Evolutionary conservation across 2,113 vertebrate species (phyloP).

Genomic region (Vidua chalybeata): DNA sequence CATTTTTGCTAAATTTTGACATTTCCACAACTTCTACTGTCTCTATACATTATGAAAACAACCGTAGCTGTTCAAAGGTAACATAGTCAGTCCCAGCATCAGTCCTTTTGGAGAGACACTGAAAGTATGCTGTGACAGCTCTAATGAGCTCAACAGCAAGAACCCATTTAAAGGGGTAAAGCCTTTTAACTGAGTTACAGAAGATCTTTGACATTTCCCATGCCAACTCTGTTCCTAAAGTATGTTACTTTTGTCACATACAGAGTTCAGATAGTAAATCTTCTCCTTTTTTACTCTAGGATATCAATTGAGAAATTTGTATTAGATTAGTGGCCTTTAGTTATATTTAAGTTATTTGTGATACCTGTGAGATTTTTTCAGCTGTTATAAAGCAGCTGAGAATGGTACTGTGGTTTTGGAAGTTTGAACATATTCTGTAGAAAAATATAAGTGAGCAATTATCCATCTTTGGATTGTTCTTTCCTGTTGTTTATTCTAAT

Average conservation of each 20-base stretch:
- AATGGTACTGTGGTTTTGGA: not conserved
- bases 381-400: not conserved
- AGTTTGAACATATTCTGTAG: not conserved
- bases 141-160: not conserved
- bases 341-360: conserved; percentile 11
- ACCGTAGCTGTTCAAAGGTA: not conserved
- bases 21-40: not conserved
- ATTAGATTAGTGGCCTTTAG: not conserved
- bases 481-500: not conserved
- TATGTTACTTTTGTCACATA: not conserved
- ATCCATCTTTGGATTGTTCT: not conserved
- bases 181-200: not conserved
- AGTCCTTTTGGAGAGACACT: not conserved
- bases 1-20: not conserved
- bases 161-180: not conserved
- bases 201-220: not conserved
- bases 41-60: not conserved
- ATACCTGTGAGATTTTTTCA: not conserved
- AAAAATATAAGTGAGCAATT: not conserved
- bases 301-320: not conserved
- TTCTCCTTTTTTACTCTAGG: not conserved
- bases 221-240: not conserved
- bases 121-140: not conserved
- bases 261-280: not conserved
- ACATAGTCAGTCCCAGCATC: not conserved